These are phyloP conservation scores for Erynnis tages DNA, from an alignment of 2,888 invertebrate species.

Conservation along the genomic window DNA sequence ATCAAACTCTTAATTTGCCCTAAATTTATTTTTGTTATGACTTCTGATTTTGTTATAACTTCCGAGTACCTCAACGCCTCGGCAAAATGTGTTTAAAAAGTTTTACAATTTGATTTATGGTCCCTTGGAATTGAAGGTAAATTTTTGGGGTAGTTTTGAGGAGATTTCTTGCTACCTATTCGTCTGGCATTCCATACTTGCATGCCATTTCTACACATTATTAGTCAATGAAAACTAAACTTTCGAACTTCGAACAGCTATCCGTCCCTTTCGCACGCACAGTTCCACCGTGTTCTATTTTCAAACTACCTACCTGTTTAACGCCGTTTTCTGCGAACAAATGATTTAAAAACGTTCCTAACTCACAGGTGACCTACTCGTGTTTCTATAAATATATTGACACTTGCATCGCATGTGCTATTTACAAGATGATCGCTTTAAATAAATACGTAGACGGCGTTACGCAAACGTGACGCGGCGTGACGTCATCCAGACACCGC, in stretches of 20 bases:
- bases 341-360: slow-evolving; percentile 28
- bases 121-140: too few species aligned
- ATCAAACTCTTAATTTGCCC: too few species aligned
- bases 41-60: too few species aligned
- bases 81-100: too few species aligned
- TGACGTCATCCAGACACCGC: slow-evolving; percentile 55
- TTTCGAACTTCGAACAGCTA: background rate
- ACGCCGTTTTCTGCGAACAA: slow-evolving; percentile 23
- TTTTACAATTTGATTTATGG: too few species aligned
- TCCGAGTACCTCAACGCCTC: too few species aligned
- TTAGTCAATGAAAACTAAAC: too few species aligned
- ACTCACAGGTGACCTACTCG: slow-evolving; percentile 62
- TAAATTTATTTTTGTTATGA: too few species aligned
- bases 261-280: slow-evolving; percentile 11
- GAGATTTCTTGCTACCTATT: too few species aligned
- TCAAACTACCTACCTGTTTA: slow-evolving; percentile 14
- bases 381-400: slow-evolving; percentile 61
- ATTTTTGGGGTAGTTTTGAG: too few species aligned
- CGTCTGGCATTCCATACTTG: too few species aligned
- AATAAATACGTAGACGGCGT: slow-evolving; percentile 48
- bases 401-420: slow-evolving; percentile 62
- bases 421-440: slow-evolving; percentile 62
- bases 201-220: background rate
- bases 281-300: slow-evolving; percentile 23
- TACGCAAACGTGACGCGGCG: slow-evolving; percentile 66